Conservation (phyloP, 2,113 vertebrate species). For the Periophthalmus modestus region DNA sequence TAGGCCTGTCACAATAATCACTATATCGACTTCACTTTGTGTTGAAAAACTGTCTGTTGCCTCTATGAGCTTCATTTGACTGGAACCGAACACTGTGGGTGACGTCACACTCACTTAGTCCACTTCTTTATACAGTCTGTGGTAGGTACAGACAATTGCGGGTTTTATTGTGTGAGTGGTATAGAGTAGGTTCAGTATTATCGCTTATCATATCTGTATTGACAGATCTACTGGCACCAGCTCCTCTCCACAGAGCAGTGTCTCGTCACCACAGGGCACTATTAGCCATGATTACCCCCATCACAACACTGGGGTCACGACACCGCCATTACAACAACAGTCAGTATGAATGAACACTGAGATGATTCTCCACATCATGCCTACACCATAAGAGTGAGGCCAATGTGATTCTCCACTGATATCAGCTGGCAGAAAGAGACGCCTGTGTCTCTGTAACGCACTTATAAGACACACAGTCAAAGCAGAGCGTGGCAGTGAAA, state of each 20-base stretch:
- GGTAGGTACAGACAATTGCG: no score
- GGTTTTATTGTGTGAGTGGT: no score
- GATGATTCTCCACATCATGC: not conserved
- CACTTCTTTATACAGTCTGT: no score
- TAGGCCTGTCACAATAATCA: no score
- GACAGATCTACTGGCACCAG: not conserved
- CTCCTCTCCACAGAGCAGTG: not conserved
- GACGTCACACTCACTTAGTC: no score
- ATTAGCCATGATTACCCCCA: conserved; percentile 7
- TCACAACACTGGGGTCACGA: not conserved
- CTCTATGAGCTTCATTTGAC: no score
- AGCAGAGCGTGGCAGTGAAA: not conserved
- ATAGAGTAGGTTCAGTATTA: no score
- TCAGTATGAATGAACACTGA: not conserved
- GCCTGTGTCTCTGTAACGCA: not conserved
- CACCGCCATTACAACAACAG: not conserved
- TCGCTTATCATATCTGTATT: no score
- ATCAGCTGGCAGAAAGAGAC: not conserved
- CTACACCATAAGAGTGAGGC: not conserved
- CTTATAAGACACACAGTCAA: not conserved
- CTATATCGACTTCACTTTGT: no score
- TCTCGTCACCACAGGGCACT: not conserved
- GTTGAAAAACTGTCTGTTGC: no score
- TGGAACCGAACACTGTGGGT: no score
- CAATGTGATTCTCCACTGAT: conserved; percentile 1